phyloP scores from a whole-genome alignment of 2,797 vertebrate genomes.

The Dendrocincla tyrannina region DNA sequence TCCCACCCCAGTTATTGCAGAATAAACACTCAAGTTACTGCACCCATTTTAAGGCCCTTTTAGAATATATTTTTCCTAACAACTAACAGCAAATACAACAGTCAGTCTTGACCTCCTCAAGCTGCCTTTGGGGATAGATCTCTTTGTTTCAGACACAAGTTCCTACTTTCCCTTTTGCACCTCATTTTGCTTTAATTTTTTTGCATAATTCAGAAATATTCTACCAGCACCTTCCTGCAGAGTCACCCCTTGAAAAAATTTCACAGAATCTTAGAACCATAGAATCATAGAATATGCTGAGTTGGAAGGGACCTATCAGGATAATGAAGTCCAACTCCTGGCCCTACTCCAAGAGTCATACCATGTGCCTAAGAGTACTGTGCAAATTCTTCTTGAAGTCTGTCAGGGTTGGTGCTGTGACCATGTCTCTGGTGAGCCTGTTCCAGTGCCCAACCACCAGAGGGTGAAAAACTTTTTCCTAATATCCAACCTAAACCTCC shows the following conservation, averaged over 20 bases:
- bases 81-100: background rate
- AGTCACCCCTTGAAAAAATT: background rate
- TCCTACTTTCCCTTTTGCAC: background rate
- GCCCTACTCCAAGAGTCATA: background rate
- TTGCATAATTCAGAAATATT: background rate
- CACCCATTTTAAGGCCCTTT: background rate
- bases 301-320: background rate
- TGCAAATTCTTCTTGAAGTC: background rate
- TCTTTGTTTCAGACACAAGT: background rate
- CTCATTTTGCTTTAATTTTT: background rate
- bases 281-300: background rate
- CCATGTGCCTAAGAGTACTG: rapidly evolving
- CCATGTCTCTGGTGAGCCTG: rapidly evolving
- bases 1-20: background rate
- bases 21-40: background rate
- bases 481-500: background rate
- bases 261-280: background rate
- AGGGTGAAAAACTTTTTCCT: background rate
- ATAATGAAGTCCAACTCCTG: no score
- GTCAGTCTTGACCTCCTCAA: background rate
- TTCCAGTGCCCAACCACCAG: background rate
- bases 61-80: background rate
- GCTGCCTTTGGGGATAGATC: background rate
- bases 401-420: no score
- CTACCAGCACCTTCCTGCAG: background rate